Evolutionary conservation across 2,797 vertebrate species (phyloP).

Genomic region (Sternarchorhynchus goeldii): DNA sequence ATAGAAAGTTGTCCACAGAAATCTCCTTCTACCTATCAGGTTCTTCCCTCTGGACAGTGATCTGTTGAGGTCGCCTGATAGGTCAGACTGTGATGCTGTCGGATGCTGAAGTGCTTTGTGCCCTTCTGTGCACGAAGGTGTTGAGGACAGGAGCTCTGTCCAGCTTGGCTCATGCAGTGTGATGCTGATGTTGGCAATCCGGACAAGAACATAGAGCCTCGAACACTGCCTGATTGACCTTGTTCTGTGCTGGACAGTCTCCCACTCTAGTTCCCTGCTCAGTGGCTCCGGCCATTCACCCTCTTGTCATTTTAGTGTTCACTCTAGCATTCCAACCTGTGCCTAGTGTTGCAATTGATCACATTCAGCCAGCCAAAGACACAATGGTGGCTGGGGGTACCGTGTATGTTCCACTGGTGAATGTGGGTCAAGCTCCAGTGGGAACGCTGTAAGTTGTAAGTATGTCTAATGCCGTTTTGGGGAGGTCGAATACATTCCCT

Average conservation of each 20-base stretch:
- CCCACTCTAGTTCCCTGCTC: too few species aligned
- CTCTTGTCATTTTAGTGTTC: too few species aligned
- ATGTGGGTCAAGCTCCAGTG: constrained; percentile 12
- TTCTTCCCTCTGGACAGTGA: constrained; percentile 11
- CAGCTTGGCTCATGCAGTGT: neutral
- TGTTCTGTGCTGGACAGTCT: too few species aligned
- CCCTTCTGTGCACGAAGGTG: neutral
- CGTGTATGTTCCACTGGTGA: neutral
- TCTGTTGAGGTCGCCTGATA: neutral
- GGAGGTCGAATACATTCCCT: neutral
- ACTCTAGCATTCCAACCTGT: too few species aligned
- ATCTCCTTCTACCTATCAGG: constrained; percentile 37
- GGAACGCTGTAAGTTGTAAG: constrained; percentile 22
- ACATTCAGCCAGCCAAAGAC: too few species aligned
- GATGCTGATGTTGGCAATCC: neutral
- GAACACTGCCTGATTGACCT: too few species aligned
- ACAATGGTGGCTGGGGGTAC: neutral
- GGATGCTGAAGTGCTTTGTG: neutral
- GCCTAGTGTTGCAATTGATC: too few species aligned
- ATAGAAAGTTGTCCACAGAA: constrained; percentile 32
- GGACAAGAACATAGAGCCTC: too few species aligned
- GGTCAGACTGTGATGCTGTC: too few species aligned
- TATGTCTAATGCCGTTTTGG: neutral
- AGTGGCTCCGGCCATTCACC: too few species aligned
- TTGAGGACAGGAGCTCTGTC: neutral